Evolutionary conservation across 2,888 invertebrate species (phyloP).

Genomic region (Sarcophaga rosellei): DNA sequence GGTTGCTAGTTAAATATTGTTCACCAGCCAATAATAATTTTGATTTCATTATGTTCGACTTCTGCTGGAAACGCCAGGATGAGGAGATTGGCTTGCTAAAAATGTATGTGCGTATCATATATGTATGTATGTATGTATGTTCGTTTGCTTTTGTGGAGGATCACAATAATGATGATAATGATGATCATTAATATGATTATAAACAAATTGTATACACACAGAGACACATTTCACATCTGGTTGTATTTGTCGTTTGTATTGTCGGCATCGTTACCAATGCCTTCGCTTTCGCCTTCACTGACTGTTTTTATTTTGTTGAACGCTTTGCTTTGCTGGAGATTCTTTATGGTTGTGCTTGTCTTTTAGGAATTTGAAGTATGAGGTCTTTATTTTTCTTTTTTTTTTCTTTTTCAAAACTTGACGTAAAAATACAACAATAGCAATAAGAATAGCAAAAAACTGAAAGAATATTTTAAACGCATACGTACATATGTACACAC

Average conservation of each 20-base stretch:
- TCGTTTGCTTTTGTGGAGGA: not conserved
- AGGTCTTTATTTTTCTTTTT: slow-evolving; percentile 28
- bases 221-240: slow-evolving; percentile 46
- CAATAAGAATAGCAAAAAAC: not conserved
- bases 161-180: slow-evolving; percentile 11
- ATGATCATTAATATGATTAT: slow-evolving; percentile 31
- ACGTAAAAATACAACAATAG: slow-evolving; percentile 28
- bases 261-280: slow-evolving; percentile 12
- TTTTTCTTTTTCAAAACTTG: slow-evolving; percentile 19
- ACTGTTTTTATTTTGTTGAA: slow-evolving; percentile 24
- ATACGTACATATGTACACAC: not conserved
- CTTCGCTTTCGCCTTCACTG: slow-evolving; percentile 2
- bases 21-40: no score
- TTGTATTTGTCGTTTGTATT: slow-evolving; percentile 8
- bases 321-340: slow-evolving; percentile 36
- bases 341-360: slow-evolving; percentile 43
- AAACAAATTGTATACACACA: slow-evolving; percentile 23
- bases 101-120: no score
- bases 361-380: slow-evolving; percentile 54
- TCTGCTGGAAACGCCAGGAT: slow-evolving; percentile 2
- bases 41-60: not conserved
- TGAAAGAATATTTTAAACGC: slow-evolving; percentile 9
- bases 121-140: no score
- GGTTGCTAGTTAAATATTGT: no score
- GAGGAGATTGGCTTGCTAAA: not conserved